These are phyloP conservation scores for Platichthys stellatus DNA, from an alignment of 2,113 vertebrate genomes.

Conservation along the genomic window DNA sequence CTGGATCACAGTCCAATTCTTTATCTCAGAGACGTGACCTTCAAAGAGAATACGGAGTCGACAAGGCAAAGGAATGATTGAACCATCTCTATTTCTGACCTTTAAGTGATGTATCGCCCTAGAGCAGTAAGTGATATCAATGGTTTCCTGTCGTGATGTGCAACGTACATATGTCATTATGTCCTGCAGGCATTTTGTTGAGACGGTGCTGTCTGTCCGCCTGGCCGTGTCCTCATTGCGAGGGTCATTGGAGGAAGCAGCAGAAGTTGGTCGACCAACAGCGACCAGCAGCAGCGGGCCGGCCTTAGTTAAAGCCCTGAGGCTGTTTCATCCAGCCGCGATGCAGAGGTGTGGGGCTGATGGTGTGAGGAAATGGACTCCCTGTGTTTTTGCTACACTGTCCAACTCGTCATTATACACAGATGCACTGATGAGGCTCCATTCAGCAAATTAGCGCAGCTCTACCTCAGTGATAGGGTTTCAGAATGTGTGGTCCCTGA, in stretches of 20 bases:
- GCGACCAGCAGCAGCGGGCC: conserved; percentile 24
- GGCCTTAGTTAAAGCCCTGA: conserved; percentile 55
- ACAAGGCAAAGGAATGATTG: conserved; percentile 38
- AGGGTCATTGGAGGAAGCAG: conserved; percentile 33
- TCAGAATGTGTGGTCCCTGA: background rate
- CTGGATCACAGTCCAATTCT: background rate
- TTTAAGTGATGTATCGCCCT: conserved; percentile 57
- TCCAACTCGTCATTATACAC: conserved; percentile 25
- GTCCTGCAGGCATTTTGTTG: conserved; percentile 29
- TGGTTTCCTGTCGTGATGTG: conserved; percentile 46
- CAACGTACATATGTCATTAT: conserved; percentile 44
- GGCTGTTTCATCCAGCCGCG: conserved; percentile 49
- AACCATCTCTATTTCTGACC: conserved; percentile 52
- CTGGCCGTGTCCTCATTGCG: conserved; percentile 15
- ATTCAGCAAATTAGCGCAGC: conserved; percentile 32
- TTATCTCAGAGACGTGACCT: conserved; percentile 49
- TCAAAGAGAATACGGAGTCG: conserved; percentile 43
- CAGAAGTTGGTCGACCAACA: conserved; percentile 11
- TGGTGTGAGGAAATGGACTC: conserved; percentile 27
- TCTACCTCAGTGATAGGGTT: background rate
- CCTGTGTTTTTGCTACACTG: background rate
- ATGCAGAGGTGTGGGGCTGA: conserved; percentile 27
- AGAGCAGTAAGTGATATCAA: conserved; percentile 63
- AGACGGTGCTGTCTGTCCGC: background rate
- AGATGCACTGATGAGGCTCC: conserved; percentile 8